Evolutionary conservation across 2,888 invertebrate genomes (phyloP).

Genomic region (Nomada fucata): DNA sequence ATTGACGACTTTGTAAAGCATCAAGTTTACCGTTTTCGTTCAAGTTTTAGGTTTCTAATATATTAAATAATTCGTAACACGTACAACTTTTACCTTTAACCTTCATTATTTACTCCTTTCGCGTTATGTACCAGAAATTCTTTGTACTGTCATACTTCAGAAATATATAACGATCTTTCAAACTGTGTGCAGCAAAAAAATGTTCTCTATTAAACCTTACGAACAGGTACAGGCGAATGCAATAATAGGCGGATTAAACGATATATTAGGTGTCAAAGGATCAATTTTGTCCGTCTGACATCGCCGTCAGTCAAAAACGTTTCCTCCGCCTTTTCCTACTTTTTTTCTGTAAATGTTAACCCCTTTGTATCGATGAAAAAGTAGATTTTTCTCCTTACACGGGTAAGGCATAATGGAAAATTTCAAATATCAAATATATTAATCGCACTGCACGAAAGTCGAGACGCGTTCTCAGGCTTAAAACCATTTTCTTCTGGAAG

Average conservation of each 20-base stretch:
- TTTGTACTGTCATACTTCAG: too few species aligned
- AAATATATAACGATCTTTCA: too few species aligned
- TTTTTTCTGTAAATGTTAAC: conserved; percentile 25
- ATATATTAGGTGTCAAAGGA: conserved; percentile 8
- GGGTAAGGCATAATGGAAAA: conserved; percentile 31
- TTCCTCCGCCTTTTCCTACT: conserved; percentile 13
- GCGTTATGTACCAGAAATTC: too few species aligned
- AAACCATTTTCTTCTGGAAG: conserved; percentile 27
- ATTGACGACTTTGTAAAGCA: too few species aligned
- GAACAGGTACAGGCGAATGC: neutral
- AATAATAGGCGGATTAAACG: conserved; percentile 19
- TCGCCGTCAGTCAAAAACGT: neutral
- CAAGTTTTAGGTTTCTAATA: too few species aligned
- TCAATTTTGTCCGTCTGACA: conserved; percentile 4
- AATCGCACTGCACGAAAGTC: conserved; percentile 34
- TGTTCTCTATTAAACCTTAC: neutral
- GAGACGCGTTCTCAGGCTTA: conserved; percentile 37
- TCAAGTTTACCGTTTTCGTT: too few species aligned
- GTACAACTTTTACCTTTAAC: too few species aligned
- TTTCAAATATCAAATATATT: conserved; percentile 58
- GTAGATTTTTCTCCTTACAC: conserved; percentile 45
- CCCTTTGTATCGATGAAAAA: conserved; percentile 40
- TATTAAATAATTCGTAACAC: too few species aligned
- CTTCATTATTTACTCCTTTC: too few species aligned
- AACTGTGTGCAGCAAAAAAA: neutral